A percentile compares a stretch with the other conserved stretches of the same genome.
phyloP scores from a whole-genome alignment of 2,113 vertebrate species.

The Scalopus aquaticus region DNA sequence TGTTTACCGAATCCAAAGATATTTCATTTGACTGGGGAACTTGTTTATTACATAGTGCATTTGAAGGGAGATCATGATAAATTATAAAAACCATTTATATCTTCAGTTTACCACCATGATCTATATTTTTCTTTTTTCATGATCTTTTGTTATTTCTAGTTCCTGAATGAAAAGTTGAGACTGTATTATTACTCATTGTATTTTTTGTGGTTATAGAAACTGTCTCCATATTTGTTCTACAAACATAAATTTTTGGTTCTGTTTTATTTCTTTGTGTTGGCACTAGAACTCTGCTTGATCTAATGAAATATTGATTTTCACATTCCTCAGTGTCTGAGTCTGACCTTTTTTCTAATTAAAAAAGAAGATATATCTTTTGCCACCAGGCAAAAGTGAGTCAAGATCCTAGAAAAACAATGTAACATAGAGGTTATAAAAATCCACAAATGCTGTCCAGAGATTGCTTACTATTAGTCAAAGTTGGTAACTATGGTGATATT shows the following conservation, averaged over 20 bases:
- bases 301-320: constrained; percentile 69
- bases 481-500: background rate
- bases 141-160: background rate
- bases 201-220: constrained; percentile 18
- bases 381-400: background rate
- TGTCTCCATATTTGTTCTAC: constrained; percentile 6
- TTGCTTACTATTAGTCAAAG: background rate
- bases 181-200: constrained; percentile 5
- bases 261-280: constrained; percentile 29
- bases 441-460: background rate
- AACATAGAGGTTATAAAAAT: background rate
- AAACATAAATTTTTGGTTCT: constrained; percentile 40
- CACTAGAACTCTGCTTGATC: background rate
- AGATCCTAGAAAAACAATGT: constrained; percentile 1
- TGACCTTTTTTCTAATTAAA: constrained; percentile 48
- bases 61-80: constrained; percentile 5
- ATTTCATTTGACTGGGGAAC: background rate
- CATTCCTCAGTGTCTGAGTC: constrained; percentile 17
- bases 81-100: background rate
- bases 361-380: constrained; percentile 32
- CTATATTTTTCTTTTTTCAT: background rate
- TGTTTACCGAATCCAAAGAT: background rate
- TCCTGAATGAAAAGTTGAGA: background rate
- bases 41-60: background rate
- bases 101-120: background rate